Conservation (phyloP, 92 coral and sea anemone genomes). For the Palythoa grandis region DNA sequence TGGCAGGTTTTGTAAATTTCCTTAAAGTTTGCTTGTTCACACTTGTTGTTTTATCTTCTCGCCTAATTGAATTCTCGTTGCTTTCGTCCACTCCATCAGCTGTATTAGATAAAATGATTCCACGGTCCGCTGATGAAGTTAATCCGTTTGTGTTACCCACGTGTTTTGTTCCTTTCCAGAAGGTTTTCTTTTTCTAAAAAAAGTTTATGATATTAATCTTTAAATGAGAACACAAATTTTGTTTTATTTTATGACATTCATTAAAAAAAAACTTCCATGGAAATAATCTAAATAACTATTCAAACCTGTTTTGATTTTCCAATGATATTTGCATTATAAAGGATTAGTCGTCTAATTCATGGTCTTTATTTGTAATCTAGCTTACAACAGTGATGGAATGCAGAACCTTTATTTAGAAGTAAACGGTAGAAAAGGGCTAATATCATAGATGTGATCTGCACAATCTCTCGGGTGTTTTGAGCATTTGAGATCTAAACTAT, state of each 20-base stretch:
- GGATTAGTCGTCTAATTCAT: not conserved
- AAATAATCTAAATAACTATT: not conserved
- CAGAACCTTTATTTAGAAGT: not conserved
- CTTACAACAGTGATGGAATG: slow-evolving; percentile 15
- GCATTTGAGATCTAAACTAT: not conserved
- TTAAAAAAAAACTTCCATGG: not conserved
- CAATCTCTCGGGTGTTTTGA: not conserved
- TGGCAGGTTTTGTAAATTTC: not conserved
- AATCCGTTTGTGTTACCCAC: slow-evolving; percentile 11
- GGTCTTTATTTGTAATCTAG: not conserved
- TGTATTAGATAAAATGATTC: slow-evolving; percentile 1
- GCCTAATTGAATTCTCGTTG: not conserved
- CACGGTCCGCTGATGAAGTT: slow-evolving; percentile 13
- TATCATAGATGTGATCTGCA: not conserved
- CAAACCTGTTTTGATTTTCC: slow-evolving; percentile 1
- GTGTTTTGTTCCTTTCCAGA: not conserved
- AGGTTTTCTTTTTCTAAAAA: slow-evolving; percentile 22
- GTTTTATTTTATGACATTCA: not conserved
- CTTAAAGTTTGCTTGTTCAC: not conserved
- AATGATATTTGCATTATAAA: slow-evolving; percentile 15
- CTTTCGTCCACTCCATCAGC: slow-evolving; percentile 11
- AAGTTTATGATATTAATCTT: not conserved
- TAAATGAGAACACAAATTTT: not conserved
- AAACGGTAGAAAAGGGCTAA: not conserved
- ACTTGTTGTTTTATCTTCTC: not conserved